These are phyloP conservation scores for Miltochrista miniata DNA, from an alignment of 2,888 invertebrate genomes.

Conservation along the genomic window DNA sequence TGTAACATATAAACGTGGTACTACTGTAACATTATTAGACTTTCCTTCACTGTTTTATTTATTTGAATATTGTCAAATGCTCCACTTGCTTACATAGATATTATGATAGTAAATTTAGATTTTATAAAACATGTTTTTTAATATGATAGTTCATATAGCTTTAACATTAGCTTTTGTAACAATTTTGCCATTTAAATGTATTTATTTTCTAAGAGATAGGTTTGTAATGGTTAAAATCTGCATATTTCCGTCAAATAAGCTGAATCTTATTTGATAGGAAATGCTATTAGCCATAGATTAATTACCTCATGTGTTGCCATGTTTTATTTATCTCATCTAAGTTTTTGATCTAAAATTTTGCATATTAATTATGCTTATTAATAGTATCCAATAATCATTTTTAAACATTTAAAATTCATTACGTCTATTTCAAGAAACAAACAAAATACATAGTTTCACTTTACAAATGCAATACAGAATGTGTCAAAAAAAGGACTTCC, in stretches of 20 bases:
- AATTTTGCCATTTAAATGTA: conserved; percentile 22
- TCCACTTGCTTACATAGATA: background rate
- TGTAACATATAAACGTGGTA: no score
- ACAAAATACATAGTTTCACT: no score
- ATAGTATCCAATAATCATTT: no score
- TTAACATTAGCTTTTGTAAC: conserved; percentile 25
- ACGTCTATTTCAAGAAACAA: no score
- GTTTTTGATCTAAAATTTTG: background rate
- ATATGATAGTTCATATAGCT: conserved; percentile 15
- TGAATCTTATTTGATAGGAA: conserved; percentile 20
- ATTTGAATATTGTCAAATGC: background rate
- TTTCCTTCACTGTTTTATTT: background rate
- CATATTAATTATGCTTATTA: no score
- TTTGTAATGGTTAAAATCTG: conserved; percentile 8
- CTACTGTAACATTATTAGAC: no score
- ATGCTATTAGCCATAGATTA: conserved; percentile 1
- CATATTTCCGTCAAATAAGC: conserved; percentile 17
- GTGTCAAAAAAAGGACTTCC: no score
- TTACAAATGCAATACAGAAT: no score
- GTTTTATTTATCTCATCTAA: background rate
- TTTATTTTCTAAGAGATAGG: conserved; percentile 16
- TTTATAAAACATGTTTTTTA: conserved; percentile 14
- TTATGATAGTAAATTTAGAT: conserved; percentile 15
- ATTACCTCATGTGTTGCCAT: background rate
- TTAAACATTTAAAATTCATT: no score